These are phyloP conservation scores for Leptura quadrifasciata DNA, from an alignment of 2,888 invertebrate genomes.

Conservation along the genomic window DNA sequence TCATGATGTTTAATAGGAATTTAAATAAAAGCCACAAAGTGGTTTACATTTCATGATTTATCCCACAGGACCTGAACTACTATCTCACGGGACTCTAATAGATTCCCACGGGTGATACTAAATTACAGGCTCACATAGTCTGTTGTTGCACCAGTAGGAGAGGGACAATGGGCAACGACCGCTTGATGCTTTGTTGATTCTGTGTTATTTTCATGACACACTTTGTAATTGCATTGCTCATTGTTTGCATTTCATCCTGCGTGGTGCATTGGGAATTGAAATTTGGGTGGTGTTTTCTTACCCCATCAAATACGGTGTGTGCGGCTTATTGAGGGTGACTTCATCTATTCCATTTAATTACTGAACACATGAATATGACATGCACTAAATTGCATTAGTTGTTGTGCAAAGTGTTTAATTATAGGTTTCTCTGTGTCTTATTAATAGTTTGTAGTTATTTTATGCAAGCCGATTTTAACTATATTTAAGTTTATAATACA, in stretches of 20 bases:
- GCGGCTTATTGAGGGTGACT: constrained; percentile 33
- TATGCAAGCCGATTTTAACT: too few relatives aligned
- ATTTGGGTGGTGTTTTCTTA: constrained; percentile 40
- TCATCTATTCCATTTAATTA: constrained; percentile 34
- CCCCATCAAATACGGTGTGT: constrained; percentile 18
- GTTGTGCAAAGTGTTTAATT: neutral
- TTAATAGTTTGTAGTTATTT: too few relatives aligned
- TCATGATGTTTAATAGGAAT: neutral
- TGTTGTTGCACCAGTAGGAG: neutral
- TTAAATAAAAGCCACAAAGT: neutral
- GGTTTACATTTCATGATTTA: neutral
- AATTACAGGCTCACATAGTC: constrained; percentile 35
- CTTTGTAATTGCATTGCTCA: constrained; percentile 37
- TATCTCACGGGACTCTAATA: constrained; percentile 53
- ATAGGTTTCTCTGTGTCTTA: too few relatives aligned
- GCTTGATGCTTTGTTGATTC: constrained; percentile 45
- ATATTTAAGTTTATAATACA: too few relatives aligned
- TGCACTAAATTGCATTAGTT: constrained; percentile 24
- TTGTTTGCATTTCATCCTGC: constrained; percentile 27
- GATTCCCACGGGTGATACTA: constrained; percentile 58
- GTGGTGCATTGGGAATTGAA: constrained; percentile 25
- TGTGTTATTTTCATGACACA: constrained; percentile 47
- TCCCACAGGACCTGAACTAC: constrained; percentile 35
- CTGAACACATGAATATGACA: constrained; percentile 26
- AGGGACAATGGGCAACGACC: constrained; percentile 33